Evolutionary conservation across 2,888 invertebrate species (phyloP).

Genomic region (Unio pictorum): DNA sequence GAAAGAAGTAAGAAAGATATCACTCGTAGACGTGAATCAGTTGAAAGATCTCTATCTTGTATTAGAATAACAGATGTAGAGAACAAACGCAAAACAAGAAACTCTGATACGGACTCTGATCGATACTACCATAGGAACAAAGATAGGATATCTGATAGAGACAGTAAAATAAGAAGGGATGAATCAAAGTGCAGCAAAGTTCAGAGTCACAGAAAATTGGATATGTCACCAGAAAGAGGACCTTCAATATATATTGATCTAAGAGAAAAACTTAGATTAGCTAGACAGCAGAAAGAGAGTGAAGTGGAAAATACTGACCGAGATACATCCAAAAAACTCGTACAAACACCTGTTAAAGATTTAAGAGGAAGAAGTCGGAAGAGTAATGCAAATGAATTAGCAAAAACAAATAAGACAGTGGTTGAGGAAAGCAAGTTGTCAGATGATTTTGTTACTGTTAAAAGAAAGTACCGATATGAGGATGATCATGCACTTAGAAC

Average conservation of each 20-base stretch:
- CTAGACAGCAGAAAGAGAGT: no score
- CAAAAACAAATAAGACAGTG: no score
- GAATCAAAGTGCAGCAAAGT: background rate
- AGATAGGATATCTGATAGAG: background rate
- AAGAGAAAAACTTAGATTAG: conserved; percentile 5
- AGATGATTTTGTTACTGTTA: no score
- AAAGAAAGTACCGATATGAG: no score
- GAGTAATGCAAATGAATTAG: no score
- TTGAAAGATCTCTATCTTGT: background rate
- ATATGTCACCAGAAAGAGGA: background rate
- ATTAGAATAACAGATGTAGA: background rate
- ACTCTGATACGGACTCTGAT: background rate
- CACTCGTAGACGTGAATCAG: conserved; percentile 4
- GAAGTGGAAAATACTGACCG: no score
- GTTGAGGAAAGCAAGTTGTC: no score
- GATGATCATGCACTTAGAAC: no score
- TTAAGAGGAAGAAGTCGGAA: no score
- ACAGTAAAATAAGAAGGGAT: conserved; percentile 2
- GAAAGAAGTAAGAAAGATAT: conserved; percentile 15
- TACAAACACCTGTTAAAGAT: no score
- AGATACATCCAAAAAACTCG: no score
- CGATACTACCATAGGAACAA: background rate
- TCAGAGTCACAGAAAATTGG: no score
- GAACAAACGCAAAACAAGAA: background rate
- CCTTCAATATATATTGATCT: background rate